Evolutionary conservation across 2,113 vertebrate species (phyloP), one percentile per base, ranked within the genome.

Genomic region (Promerops cafer): DNA sequence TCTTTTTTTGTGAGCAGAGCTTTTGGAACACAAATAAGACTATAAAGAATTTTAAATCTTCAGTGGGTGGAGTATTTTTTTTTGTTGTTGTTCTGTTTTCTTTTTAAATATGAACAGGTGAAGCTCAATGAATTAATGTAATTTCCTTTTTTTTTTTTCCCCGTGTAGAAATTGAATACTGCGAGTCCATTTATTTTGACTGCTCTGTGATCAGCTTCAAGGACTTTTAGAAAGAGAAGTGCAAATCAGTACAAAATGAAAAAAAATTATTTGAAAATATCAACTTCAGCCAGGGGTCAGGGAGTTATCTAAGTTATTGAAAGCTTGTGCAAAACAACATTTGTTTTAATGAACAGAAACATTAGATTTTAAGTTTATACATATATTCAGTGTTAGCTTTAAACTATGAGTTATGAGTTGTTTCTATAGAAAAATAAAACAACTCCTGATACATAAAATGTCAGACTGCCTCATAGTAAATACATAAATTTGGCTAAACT

Each of bases 41-140:
- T 39, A 22, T 28, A n/a, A 72, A 61, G 10, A 28, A 52, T 31
- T 75, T 47, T 7, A 28, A 70, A 44, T 7, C 35, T 82, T 70
- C 15, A 56, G 0, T 60, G 16, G 7, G 9, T n/a, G 17, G 4
- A 2, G 2, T 44, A 13, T 11, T 45, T 52, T n/a, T 27, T 49
- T 40, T n/a, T n/a, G n/a, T n/a, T 35, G 11, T 9, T 49, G 6
- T 47, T 71, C n/a, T 59, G 4, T 50, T 78, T 87, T 64, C 15
- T 78, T 90, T 79, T 59, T 33, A 42, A 66, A 35, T 64, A 40
- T 5, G 6, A 83, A 9, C 18, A 65, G 7, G 28, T 23, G 19
- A 91, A 77, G 5, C 17, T 71, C 47, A 92, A 28, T 28, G 21
- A 59, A 54, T 84, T n/a, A 64, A 19, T 33, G 16, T 1, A 0